These are phyloP conservation scores for Drosophila parabipectinata DNA, from an alignment of 1,140 invertebrate species.

Conservation along the genomic window DNA sequence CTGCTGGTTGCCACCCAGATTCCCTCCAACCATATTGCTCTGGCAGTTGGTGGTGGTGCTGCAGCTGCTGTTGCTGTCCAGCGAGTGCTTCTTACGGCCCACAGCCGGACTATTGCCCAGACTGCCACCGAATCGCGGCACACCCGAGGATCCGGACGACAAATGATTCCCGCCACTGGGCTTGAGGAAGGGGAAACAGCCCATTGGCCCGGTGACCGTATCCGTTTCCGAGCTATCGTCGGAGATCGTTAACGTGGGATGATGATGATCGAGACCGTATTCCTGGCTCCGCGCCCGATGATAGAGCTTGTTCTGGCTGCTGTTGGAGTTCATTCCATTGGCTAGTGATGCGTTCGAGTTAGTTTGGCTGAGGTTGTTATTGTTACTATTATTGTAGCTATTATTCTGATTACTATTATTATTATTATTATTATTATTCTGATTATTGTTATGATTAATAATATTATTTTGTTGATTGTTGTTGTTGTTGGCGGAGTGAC, in stretches of 20 bases:
- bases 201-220: conserved; percentile 53
- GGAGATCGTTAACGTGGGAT: conserved; percentile 23
- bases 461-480: conserved; percentile 33
- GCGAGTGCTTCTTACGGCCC: conserved; percentile 73
- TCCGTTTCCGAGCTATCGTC: conserved; percentile 68
- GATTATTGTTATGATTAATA: conserved; percentile 30
- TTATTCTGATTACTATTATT: conserved; percentile 33
- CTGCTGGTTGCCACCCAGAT: neutral
- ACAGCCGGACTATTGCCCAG: conserved; percentile 78
- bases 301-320: conserved; percentile 36
- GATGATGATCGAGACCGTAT: conserved; percentile 51
- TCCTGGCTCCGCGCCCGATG: conserved; percentile 69
- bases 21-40: neutral
- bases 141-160: neutral
- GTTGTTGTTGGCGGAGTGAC: conserved; percentile 32
- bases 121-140: conserved; percentile 58
- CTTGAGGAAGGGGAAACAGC: conserved; percentile 71
- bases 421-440: conserved; percentile 28
- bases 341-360: conserved; percentile 45
- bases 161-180: neutral
- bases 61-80: conserved; percentile 60
- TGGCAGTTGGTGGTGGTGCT: conserved; percentile 2
- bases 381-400: conserved; percentile 22
- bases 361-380: conserved; percentile 53
- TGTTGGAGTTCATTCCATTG: conserved; percentile 34